phyloP scores from a whole-genome alignment of 2,888 invertebrate genomes.

The Cheilosia pagana region DNA sequence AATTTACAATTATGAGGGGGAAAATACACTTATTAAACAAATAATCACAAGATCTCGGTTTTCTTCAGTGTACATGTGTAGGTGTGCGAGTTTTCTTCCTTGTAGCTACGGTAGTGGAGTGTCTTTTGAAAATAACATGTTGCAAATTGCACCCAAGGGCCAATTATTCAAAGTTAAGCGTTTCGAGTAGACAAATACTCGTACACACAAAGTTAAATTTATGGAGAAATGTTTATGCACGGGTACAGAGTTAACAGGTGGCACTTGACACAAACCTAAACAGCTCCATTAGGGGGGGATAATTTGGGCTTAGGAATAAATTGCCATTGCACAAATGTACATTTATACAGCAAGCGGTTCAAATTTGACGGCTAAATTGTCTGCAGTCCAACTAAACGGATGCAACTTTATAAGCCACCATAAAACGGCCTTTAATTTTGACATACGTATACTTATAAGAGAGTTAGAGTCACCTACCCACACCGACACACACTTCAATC shows the following conservation, averaged over 20 bases:
- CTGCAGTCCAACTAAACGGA: too few species aligned
- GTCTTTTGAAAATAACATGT: constrained; percentile 19
- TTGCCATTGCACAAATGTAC: constrained; percentile 17
- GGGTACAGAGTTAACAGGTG: constrained; percentile 47
- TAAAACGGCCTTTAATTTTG: too few species aligned
- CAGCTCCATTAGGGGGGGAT: constrained; percentile 16
- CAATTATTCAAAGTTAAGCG: constrained; percentile 63
- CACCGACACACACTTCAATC: not conserved
- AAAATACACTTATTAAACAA: constrained; percentile 20
- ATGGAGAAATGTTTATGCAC: not conserved
- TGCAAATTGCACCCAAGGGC: constrained; percentile 49
- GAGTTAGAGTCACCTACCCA: not conserved
- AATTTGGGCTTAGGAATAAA: constrained; percentile 43
- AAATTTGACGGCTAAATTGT: too few species aligned
- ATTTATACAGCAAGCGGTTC: not conserved
- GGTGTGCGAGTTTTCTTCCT: constrained; percentile 19
- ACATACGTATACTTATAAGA: too few species aligned
- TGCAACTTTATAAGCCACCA: too few species aligned
- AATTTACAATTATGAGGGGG: constrained; percentile 19
- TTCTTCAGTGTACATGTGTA: constrained; percentile 22
- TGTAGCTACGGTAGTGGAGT: constrained; percentile 16
- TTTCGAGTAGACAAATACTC: constrained; percentile 8
- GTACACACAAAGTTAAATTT: not conserved
- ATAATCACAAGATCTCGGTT: constrained; percentile 37
- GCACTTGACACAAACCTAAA: constrained; percentile 37